Evolutionary conservation across 1,140 invertebrate species (phyloP).

Genomic region (Dendrolimus punctatus): DNA sequence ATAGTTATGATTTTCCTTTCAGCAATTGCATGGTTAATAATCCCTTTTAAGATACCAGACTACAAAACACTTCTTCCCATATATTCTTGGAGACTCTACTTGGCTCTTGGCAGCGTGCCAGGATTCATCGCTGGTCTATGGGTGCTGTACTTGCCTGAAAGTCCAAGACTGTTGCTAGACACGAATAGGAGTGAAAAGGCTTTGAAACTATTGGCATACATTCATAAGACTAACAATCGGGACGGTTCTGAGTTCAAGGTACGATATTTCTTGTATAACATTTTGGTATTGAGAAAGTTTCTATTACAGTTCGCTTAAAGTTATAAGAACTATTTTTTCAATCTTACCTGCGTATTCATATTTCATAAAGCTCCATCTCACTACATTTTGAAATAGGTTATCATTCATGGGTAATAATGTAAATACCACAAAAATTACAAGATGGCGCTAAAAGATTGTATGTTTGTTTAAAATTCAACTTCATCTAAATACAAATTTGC

Average conservation of each 20-base stretch:
- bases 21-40: slow-evolving; percentile 78
- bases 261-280: background rate
- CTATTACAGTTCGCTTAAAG: too few species aligned
- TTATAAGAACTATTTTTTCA: too few species aligned
- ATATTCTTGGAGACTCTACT: slow-evolving; percentile 79
- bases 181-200: slow-evolving; percentile 76
- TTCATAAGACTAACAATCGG: slow-evolving; percentile 75
- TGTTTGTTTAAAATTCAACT: too few species aligned
- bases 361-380: background rate
- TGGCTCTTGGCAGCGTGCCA: slow-evolving; percentile 73
- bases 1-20: slow-evolving; percentile 14
- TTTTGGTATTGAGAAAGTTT: too few species aligned
- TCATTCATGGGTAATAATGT: too few species aligned
- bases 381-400: background rate
- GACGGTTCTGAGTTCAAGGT: slow-evolving; percentile 43
- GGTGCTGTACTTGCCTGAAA: slow-evolving; percentile 79
- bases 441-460: too few species aligned
- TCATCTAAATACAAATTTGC: too few species aligned
- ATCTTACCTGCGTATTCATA: background rate
- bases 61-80: slow-evolving; percentile 45
- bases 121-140: slow-evolving; percentile 72
- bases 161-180: slow-evolving; percentile 81
- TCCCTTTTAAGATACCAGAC: slow-evolving; percentile 71
- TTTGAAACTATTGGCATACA: slow-evolving; percentile 73
- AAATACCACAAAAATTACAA: too few species aligned